Base-by-base conservation (phyloP, 2,888 invertebrate genomes). In the Aproaerema taeniolella region DNA sequence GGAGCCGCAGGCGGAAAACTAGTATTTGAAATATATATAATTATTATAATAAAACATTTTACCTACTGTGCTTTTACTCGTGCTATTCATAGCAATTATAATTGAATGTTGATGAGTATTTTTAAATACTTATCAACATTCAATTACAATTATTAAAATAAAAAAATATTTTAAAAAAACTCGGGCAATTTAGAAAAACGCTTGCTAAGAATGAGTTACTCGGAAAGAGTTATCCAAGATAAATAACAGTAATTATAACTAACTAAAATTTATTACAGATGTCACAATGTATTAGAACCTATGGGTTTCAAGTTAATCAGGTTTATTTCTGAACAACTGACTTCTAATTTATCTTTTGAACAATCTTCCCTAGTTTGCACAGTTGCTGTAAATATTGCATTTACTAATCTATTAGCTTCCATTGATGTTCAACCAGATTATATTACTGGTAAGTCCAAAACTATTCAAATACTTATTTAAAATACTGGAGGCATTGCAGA, bases 381-480 rank as follows among this genome's bases (percentile, higher is more conserved):
- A 2, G 39, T 45, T 11, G 50, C 48, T n/a, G 31, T 50, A 15
- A 43, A 51, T 30, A 49, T 53, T 11, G 53, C 45, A 13, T 30
- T 53, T 1, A 49, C 51, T 10, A 47, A 50, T 30, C 40, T 53
- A 7, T 16, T 53, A 9, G 17, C n/a, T 8, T 46, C 34, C n/a
- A 30, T 58, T n/a, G 58, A 52, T 15, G 33, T 61, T 2, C 34
- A 41, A 11, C 55, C 58, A 11, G 53, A 58, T 30, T 46, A 52
- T 12, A 49, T 54, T 7, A 45, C 53, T 13, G 50, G 55, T 57
- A 33, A 43, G 43, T 20, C n/a, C 8, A 26, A 26, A 26, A 26
- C n/a, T 26, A n/a, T n/a, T n/a, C n/a, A n/a, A n/a, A n/a, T n/a
- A n/a, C n/a, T n/a, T n/a, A n/a, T n/a, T n/a, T n/a, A 20, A n/a